Evolutionary conservation across 2,113 vertebrate genomes (phyloP).

Genomic region (Vombatus ursinus): DNA sequence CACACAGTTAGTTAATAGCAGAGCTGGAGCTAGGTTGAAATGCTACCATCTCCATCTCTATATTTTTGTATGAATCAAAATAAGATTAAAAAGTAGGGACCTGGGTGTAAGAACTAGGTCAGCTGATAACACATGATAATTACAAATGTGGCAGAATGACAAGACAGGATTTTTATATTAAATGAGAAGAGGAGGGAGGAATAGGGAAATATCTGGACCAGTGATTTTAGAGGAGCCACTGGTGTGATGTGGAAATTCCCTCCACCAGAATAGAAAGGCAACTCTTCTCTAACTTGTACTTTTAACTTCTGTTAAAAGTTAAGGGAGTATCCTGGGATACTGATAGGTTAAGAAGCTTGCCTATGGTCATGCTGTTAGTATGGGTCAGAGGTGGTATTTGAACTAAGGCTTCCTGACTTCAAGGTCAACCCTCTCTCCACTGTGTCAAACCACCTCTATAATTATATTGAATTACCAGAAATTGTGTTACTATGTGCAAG

Average conservation of each 20-base stretch:
- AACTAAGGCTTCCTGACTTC: too few relatives aligned
- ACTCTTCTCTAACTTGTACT: neutral
- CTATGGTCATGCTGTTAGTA: too few relatives aligned
- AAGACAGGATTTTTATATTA: neutral
- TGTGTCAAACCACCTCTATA: too few relatives aligned
- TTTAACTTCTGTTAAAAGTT: too few relatives aligned
- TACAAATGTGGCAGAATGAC: neutral
- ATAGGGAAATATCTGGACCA: neutral
- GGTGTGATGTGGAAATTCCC: neutral
- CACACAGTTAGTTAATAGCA: neutral
- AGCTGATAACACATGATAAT: neutral
- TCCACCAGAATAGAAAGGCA: neutral
- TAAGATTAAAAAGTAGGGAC: neutral
- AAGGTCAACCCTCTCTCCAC: too few relatives aligned
- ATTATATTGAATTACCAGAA: too few relatives aligned
- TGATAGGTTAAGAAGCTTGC: too few relatives aligned
- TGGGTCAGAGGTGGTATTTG: too few relatives aligned
- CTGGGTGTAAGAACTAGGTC: neutral
- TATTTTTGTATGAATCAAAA: constrained; percentile 33
- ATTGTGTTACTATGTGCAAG: too few relatives aligned
- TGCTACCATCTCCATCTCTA: neutral
- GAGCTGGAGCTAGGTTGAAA: neutral
- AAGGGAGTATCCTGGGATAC: neutral
- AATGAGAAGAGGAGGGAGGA: neutral
- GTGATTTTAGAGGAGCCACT: neutral